These are phyloP conservation scores for Bombyx mandarina DNA, from an alignment of 1,140 invertebrate genomes.

Conservation along the genomic window DNA sequence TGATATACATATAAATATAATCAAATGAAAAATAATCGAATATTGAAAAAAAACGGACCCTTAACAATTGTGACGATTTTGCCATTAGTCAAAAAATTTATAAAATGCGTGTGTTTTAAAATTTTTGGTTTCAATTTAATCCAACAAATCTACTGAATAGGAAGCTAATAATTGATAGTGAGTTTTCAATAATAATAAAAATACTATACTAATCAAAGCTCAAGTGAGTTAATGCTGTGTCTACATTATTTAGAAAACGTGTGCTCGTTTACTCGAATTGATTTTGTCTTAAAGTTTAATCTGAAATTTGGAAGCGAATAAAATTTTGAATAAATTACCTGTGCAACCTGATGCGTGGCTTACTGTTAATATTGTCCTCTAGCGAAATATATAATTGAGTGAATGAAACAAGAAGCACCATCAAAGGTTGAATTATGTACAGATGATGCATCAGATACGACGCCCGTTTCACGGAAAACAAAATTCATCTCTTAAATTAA, in stretches of 20 bases:
- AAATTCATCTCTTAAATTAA: neutral
- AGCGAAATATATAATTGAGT: constrained; percentile 1
- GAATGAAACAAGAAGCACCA: neutral
- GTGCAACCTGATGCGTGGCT: constrained; percentile 40
- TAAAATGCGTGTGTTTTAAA: constrained; percentile 17
- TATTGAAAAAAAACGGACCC: constrained; percentile 14
- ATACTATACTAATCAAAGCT: constrained; percentile 41
- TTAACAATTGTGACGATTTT: constrained; percentile 69
- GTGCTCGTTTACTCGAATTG: constrained; percentile 3
- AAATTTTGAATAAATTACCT: constrained; percentile 42
- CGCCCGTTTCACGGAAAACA: neutral
- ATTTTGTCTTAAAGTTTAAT: constrained; percentile 6
- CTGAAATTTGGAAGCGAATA: constrained; percentile 17
- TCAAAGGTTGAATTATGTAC: neutral
- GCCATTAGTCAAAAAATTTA: constrained; percentile 66
- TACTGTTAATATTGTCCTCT: constrained; percentile 20
- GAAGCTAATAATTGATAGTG: constrained; percentile 30
- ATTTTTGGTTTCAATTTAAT: constrained; percentile 24
- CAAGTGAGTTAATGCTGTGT: constrained; percentile 22
- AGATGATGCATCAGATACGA: neutral
- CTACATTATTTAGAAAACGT: constrained; percentile 13
- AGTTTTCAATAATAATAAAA: constrained; percentile 32
- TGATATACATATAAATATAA: constrained; percentile 9
- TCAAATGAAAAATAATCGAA: no score
- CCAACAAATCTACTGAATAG: constrained; percentile 36